These are phyloP conservation scores for Acanthopagrus latus DNA, from an alignment of 2,797 vertebrate genomes.

Conservation along the genomic window DNA sequence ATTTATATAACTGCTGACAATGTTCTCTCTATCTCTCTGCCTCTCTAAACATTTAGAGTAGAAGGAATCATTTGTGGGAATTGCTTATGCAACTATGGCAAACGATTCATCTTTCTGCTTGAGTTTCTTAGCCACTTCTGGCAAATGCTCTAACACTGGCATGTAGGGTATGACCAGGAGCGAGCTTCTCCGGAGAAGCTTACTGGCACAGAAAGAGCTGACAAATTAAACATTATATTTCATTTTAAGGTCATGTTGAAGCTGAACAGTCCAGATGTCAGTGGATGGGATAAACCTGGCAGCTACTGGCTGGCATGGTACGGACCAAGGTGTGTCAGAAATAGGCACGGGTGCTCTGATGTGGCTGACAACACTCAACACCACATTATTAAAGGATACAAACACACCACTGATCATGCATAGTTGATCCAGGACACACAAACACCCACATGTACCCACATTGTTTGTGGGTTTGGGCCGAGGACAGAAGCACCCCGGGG, in stretches of 20 bases:
- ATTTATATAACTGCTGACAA: slow-evolving; percentile 40
- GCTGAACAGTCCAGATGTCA: slow-evolving; percentile 38
- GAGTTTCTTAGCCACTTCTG: slow-evolving; percentile 33
- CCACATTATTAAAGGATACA: slow-evolving; percentile 41
- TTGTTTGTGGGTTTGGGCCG: slow-evolving; percentile 46
- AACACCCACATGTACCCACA: not conserved
- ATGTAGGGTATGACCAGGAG: slow-evolving; percentile 51
- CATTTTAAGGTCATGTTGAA: slow-evolving; percentile 43
- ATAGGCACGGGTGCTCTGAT: slow-evolving; percentile 23
- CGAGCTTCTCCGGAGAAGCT: slow-evolving; percentile 64
- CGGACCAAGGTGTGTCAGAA: slow-evolving; percentile 35
- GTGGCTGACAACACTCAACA: slow-evolving; percentile 52
- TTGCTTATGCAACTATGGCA: slow-evolving; percentile 28
- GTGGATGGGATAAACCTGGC: slow-evolving; percentile 28
- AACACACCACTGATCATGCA: not conserved
- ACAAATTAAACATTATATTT: slow-evolving; percentile 46
- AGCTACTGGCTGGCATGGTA: slow-evolving; percentile 11
- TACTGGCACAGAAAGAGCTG: slow-evolving; percentile 31
- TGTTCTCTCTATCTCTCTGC: slow-evolving; percentile 13
- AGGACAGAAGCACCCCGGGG: slow-evolving; percentile 43
- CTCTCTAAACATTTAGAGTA: slow-evolving; percentile 38
- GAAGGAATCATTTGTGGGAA: slow-evolving; percentile 26
- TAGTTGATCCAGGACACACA: slow-evolving; percentile 32
- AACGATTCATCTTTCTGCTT: slow-evolving; percentile 33
- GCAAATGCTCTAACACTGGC: slow-evolving; percentile 35